Percentiles rank a stretch among this genome's conserved stretches.
phyloP scores from a whole-genome alignment of 2,797 vertebrate genomes.

The Zalophus californianus region DNA sequence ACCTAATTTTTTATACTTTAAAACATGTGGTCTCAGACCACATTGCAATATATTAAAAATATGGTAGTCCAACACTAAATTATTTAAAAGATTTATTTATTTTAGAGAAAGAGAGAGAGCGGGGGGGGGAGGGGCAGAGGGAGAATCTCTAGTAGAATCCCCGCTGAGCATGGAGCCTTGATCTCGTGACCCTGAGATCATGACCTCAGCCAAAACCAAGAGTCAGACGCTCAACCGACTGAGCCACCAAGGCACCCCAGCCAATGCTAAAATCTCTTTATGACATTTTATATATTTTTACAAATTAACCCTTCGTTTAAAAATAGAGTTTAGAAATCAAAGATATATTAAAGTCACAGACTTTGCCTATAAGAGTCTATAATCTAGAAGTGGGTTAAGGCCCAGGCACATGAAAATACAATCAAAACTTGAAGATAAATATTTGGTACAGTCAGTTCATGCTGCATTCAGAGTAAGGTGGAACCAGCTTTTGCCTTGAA shows the following conservation, averaged over 20 bases:
- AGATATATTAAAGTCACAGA: background rate
- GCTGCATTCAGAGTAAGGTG: background rate
- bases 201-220: background rate
- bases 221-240: background rate
- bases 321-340: background rate
- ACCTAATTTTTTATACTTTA: slow-evolving; percentile 44
- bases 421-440: background rate
- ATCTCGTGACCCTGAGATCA: background rate
- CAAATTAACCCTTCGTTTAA: slow-evolving; percentile 2
- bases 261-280: background rate
- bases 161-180: background rate
- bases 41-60: background rate
- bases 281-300: background rate
- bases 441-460: background rate
- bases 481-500: background rate
- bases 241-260: background rate
- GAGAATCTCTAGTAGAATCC: background rate
- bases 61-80: background rate
- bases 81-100: background rate
- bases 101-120: background rate
- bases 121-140: background rate
- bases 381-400: background rate
- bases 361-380: background rate
- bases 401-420: background rate
- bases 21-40: background rate